Evolutionary conservation across 2,888 invertebrate species (phyloP), one percentile per base, ranked within the genome.

Genomic region (Drosophila picticornis): DNA sequence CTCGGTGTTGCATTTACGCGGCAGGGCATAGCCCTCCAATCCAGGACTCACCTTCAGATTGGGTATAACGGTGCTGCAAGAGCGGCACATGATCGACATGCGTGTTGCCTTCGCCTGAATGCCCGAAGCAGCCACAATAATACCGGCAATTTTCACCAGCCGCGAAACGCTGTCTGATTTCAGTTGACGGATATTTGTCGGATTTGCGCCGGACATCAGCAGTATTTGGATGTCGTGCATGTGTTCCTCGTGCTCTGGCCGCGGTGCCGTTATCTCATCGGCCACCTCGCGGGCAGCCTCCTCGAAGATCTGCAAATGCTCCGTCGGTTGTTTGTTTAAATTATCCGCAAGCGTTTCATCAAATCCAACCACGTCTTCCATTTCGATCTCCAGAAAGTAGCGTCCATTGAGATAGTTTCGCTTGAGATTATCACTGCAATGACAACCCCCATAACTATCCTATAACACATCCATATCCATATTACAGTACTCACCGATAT

Each of bases 221-320:
- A 98, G 95, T 53, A 99, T 96, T 94, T 99, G 99, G 87, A 99
- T 97, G 91, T 99, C 98, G 92, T 98, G 96, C 43, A 99, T 95
- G 72, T 96, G 95, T 87, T 98, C 97, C 86, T 99, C 98, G 0
- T 97, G 97, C 88, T 97, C 96, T 0, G 98, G 97, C 66, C 99
- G 94, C 0, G 99, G 99, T 16, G 97, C 95, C 22, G 99, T 99
- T 27, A 99, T 94, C 94, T 99, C 99, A 95, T 99, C 99, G 0
- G 98, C 99, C 53, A 99, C 97, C 93, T 99, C 99, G 92, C 96
- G 97, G 0, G 98, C 98, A 43, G 99, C 99, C 93, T 99, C 99
- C 94, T 99, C 99, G 92, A 99, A 96, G 82, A 99, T 95, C 19
- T 98, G 97, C 66, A 99, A 94, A 94, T 98, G 97, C 92, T 99